Base-by-base conservation (phyloP, 2,797 vertebrate genomes). In the Sebastes vulpes region DNA sequence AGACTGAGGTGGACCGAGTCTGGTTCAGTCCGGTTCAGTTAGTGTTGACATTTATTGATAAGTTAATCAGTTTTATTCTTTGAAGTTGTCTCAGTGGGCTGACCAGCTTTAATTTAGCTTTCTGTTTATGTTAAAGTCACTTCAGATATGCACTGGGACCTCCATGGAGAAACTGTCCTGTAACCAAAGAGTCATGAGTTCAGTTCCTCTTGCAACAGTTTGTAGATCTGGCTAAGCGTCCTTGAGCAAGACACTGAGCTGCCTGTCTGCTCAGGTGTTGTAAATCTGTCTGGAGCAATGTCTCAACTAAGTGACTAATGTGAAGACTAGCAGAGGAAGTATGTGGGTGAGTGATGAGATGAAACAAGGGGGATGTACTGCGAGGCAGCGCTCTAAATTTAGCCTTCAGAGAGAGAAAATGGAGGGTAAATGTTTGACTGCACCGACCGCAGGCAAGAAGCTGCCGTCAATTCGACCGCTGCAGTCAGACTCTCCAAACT, bases 371-470 rank as follows among this genome's bases (percentile, higher is more conserved):
- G 69, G 69, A 82, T 65, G 71, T 67, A 20, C 32, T 0, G 38
- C 14, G 38, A 16, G 38, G 38, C 38, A 16, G 38, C 5, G 25
- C 26, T 57, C 65, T 71, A 75, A 78, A 70, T 78, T 74, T 84
- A 86, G 29, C 71, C 48, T 61, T 56, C 9, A 42, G 35, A 9
- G 8, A 61, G 28, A 29, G 25, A 70, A 12, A 50, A 48, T 14
- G 18, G 67, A 35, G 79, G 82, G 86, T 91, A 91, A 85, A 78
- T 74, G 66, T 74, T 76, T 72, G 64, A 82, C 46, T 31, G 69
- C 12, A 42, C 50, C 65, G 8, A 85, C 84, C 83, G 28, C 82
- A 84, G 38, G 25, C 84, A 90, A 91, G 90, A 93, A 92, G 82
- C 64, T 65, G 81, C 75, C 53, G 28, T 64, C 25, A 52, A 46